Evolutionary conservation across 2,797 vertebrate species (phyloP).

Genomic region (Gymnothorax reevesii): DNA sequence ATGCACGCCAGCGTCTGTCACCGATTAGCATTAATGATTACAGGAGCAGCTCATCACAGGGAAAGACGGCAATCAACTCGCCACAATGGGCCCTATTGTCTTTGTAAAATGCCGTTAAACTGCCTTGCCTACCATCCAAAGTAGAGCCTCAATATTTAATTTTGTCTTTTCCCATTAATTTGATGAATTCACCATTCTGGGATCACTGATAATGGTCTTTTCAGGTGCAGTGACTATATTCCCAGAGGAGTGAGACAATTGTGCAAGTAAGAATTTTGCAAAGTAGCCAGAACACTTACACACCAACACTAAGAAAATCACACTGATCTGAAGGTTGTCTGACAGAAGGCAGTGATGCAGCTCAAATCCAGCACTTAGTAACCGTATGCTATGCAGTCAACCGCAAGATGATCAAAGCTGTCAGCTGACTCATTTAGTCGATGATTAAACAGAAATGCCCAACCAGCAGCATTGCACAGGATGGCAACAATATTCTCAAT

Average conservation of each 20-base stretch:
- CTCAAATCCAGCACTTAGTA: not conserved
- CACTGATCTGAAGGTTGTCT: not conserved
- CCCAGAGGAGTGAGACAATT: not conserved
- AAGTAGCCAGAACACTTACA: not conserved
- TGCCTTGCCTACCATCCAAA: not conserved
- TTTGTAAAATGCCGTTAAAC: not conserved
- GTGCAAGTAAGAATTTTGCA: not conserved
- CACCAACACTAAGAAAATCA: too few relatives aligned
- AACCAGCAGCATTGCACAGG: not conserved
- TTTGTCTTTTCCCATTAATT: not conserved
- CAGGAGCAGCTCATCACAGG: not conserved
- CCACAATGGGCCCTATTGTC: not conserved
- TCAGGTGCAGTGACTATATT: not conserved
- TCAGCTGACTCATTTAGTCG: not conserved
- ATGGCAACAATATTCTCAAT: not conserved
- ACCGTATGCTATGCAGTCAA: not conserved
- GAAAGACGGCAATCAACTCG: not conserved
- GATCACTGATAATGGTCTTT: not conserved
- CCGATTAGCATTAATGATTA: conserved; percentile 4
- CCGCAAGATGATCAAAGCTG: conserved; percentile 1
- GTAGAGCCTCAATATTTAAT: not conserved
- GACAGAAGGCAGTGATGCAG: not conserved
- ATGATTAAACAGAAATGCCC: conserved; percentile 1
- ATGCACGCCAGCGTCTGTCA: not conserved
- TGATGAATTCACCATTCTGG: not conserved